Conservation (phyloP, 2,888 invertebrate species). For the Hofmannophila pseudospretella region DNA sequence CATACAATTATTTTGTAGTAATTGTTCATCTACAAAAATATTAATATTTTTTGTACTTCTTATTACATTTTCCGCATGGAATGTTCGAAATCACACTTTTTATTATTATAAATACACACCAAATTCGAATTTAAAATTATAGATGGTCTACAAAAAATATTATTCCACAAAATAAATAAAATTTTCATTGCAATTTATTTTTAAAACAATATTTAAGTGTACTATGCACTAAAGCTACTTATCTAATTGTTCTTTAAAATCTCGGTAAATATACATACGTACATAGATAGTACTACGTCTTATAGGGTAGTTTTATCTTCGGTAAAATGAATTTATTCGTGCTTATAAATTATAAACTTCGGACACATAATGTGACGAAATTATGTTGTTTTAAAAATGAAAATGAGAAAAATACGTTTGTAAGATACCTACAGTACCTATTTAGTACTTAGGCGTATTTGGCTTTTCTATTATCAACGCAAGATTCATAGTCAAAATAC, state of each 20-base stretch:
- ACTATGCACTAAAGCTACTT: conserved; percentile 48
- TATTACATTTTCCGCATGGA: conserved; percentile 69
- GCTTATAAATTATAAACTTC: too few relatives aligned
- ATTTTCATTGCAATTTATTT: conserved; percentile 42
- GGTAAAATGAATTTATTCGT: conserved; percentile 10
- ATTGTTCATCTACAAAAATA: conserved; percentile 69
- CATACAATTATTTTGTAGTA: conserved; percentile 48
- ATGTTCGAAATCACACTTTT: conserved; percentile 71
- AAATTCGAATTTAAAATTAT: conserved; percentile 39
- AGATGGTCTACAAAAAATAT: conserved; percentile 41
- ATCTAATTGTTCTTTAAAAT: conserved; percentile 60
- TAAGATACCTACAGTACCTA: too few relatives aligned
- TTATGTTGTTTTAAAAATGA: too few relatives aligned
- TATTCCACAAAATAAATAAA: conserved; percentile 60
- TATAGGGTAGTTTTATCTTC: conserved; percentile 16
- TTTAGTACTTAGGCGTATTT: conserved; percentile 36
- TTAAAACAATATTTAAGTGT: conserved; percentile 40
- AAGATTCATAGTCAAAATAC: conserved; percentile 1
- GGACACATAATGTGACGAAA: too few relatives aligned
- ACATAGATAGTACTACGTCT: conserved; percentile 20
- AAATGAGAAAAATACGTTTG: too few relatives aligned
- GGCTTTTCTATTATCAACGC: conserved; percentile 39
- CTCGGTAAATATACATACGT: conserved; percentile 50
- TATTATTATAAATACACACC: conserved; percentile 50
- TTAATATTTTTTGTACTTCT: conserved; percentile 74